Evolutionary conservation across 1,140 invertebrate species (phyloP), one percentile per base, ranked within the genome.

Genomic region (Chlorops oryzae): DNA sequence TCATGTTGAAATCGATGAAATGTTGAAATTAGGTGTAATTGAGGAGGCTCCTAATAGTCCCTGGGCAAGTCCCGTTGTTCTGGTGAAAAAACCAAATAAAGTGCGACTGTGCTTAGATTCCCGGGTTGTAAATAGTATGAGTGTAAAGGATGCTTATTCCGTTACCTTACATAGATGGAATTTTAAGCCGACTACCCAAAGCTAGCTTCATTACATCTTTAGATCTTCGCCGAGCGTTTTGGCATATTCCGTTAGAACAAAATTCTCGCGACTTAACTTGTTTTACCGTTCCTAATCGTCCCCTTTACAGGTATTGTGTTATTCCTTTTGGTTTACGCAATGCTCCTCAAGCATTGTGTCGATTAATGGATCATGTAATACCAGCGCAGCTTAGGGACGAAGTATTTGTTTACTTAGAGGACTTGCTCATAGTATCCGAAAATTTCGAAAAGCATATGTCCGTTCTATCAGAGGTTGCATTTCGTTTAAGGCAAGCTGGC

Each of bases 301-400:
- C 69, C 2, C 52, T 73, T 17, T 74, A 60, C 48, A 62, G 67
- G 37, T 78, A 74, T 51, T 59, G 47, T 18, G 59, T 66, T 2
- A 70, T 76, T 65, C 70, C 74, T 0, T 77, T 76, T 56, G 74
- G 74, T 1, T 56, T 77, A 2, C 54, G 48, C 18, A 73, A 75
- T 51, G 60, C 64, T 3, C 57, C 72, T 6, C 47, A 47, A n/a
- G 34, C 45, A 3, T 15, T 49, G 17, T 28, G 17, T 3, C 24
- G 50, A 12, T 41, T 57, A 15, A 49, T 59, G 44, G 49, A 59
- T 37, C 25, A 50, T 44, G 34, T 54, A 7, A 51, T 59, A 6
- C 50, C 54, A 5, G 27, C 43, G 5, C 27, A 47, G 10, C 25
- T 54, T 5, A 23, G 50, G 13, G n/a, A 34, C 13, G 24, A 41